Percentiles rank a stretch among this genome's conserved stretches.
Conservation (phyloP, 2,888 invertebrate genomes). For the Trissolcus japonicus region DNA sequence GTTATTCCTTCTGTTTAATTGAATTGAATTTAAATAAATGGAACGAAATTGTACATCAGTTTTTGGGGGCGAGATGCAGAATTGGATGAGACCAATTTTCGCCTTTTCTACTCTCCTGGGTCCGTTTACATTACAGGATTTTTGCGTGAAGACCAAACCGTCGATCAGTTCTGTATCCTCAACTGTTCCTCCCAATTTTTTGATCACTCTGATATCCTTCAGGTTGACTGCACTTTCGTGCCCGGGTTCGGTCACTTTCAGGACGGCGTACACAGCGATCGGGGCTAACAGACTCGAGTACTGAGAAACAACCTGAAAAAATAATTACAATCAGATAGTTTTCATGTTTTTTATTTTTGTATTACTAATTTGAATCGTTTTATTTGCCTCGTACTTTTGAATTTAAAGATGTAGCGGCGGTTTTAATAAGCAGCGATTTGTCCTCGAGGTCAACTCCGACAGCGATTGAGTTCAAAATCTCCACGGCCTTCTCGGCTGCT, state of each 20-base stretch:
- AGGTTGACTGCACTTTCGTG: constrained; percentile 90
- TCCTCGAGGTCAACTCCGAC: constrained; percentile 91
- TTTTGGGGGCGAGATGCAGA: constrained; percentile 99
- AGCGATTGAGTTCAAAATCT: constrained; percentile 89
- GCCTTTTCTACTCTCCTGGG: constrained; percentile 97
- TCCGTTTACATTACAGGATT: constrained; percentile 91
- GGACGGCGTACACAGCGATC: constrained; percentile 97
- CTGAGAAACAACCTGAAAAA: constrained; percentile 92
- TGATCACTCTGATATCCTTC: constrained; percentile 96
- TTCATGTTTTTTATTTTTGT: background rate
- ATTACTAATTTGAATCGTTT: background rate
- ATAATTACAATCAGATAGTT: background rate
- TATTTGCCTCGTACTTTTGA: constrained; percentile 84
- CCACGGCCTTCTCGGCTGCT: constrained; percentile 85
- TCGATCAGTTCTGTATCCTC: constrained; percentile 97
- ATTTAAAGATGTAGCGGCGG: constrained; percentile 98
- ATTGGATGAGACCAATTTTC: constrained; percentile 98
- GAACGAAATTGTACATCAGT: constrained; percentile 85
- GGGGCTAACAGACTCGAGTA: constrained; percentile 97
- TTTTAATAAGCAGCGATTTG: constrained; percentile 91
- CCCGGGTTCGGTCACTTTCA: constrained; percentile 87
- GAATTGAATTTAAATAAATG: background rate
- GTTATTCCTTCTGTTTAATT: background rate
- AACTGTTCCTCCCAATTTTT: constrained; percentile 96
- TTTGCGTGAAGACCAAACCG: constrained; percentile 96